A percentile compares a stretch with the other conserved stretches of the same genome.
These are phyloP conservation scores for Apolygus lucorum DNA, from an alignment of 1,140 invertebrate genomes.

Conservation along the genomic window DNA sequence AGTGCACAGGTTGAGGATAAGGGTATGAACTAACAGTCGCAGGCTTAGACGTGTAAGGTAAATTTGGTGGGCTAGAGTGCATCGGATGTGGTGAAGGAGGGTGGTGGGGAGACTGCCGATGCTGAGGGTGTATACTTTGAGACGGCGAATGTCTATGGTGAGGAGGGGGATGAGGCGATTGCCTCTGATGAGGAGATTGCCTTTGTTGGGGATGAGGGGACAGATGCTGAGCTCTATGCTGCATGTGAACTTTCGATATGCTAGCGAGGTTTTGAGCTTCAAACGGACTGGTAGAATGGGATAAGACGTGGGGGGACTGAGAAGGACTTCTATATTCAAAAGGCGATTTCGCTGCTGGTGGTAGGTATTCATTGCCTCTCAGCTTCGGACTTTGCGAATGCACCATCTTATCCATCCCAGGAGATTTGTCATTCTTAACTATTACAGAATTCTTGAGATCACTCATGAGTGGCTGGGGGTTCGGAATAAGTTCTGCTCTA, in stretches of 20 bases:
- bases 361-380: slow-evolving; percentile 44
- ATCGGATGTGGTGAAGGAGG: slow-evolving; percentile 28
- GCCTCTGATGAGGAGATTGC: slow-evolving; percentile 31
- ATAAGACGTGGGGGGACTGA: slow-evolving; percentile 41
- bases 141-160: slow-evolving; percentile 35
- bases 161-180: slow-evolving; percentile 32
- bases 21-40: slow-evolving; percentile 35
- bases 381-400: slow-evolving; percentile 55
- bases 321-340: slow-evolving; percentile 50
- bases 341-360: slow-evolving; percentile 43
- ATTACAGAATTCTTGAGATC: slow-evolving; percentile 67
- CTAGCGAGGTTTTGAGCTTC: slow-evolving; percentile 32
- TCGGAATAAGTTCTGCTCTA: slow-evolving; percentile 46
- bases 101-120: slow-evolving; percentile 30
- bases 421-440: slow-evolving; percentile 62
- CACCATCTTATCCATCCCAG: slow-evolving; percentile 45
- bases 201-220: slow-evolving; percentile 38
- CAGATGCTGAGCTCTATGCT: slow-evolving; percentile 26
- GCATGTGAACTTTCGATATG: slow-evolving; percentile 33
- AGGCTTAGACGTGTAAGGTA: slow-evolving; percentile 30
- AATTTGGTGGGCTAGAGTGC: slow-evolving; percentile 30
- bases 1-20: slow-evolving; percentile 33
- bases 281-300: slow-evolving; percentile 24
- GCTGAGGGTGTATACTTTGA: slow-evolving; percentile 22
- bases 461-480: slow-evolving; percentile 50